Evolutionary conservation across 2,888 invertebrate species (phyloP).

Genomic region (Seira ritae): DNA sequence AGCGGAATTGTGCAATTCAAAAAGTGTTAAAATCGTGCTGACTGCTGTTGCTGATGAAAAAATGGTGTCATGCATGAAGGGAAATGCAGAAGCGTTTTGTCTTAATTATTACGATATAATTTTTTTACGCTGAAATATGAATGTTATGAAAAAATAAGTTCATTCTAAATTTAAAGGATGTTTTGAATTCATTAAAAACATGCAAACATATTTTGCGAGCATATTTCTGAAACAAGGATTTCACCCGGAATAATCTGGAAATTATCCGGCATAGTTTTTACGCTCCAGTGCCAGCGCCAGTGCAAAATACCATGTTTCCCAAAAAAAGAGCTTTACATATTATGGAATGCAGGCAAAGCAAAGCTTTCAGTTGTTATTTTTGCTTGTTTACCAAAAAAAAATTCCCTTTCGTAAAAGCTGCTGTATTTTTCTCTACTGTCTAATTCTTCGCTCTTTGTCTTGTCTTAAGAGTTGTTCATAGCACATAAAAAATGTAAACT

Average conservation of each 20-base stretch:
- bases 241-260: background rate
- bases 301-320: background rate
- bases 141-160: no score
- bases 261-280: no score
- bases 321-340: background rate
- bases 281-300: background rate
- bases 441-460: background rate
- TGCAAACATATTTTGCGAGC: no score
- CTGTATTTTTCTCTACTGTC: background rate
- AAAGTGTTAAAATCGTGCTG: background rate
- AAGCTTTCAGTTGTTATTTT: background rate
- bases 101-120: background rate
- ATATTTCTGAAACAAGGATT: no score
- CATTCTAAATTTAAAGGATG: no score
- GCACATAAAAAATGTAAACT: background rate
- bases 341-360: background rate
- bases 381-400: background rate
- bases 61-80: background rate
- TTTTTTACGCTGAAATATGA: background rate
- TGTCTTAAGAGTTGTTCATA: no score
- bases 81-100: background rate
- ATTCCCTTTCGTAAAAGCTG: background rate
- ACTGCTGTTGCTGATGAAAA: background rate
- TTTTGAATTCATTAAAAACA: no score
- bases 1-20: background rate